Evolutionary conservation across 1,140 invertebrate species (phyloP).

Genomic region (Dufourea novaeangliae): DNA sequence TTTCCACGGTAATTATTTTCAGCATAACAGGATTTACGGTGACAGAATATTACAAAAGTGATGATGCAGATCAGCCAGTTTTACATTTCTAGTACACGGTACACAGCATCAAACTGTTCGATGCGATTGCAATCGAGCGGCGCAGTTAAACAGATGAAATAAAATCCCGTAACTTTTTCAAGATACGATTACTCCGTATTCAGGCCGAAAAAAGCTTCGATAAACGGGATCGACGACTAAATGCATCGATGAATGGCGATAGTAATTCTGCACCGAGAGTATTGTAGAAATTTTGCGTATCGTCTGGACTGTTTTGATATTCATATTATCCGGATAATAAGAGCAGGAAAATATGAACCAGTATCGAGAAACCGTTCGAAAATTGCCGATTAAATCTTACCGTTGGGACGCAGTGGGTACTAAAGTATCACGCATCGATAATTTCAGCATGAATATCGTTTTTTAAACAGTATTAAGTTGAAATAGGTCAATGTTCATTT

Average conservation of each 20-base stretch:
- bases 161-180: background rate
- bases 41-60: no score
- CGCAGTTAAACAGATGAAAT: background rate
- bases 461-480: no score
- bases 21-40: no score
- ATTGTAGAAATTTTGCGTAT: background rate
- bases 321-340: background rate
- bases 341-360: background rate
- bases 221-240: constrained; percentile 15
- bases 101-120: background rate
- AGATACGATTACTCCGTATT: constrained; percentile 10
- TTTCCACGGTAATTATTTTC: no score
- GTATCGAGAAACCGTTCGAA: no score
- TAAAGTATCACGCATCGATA: no score
- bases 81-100: background rate
- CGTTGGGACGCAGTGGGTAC: no score
- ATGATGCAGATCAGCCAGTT: no score
- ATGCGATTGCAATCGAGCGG: background rate
- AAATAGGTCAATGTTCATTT: no score
- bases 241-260: constrained; percentile 7
- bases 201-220: constrained; percentile 4
- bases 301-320: background rate
- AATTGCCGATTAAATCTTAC: no score
- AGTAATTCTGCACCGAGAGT: background rate
- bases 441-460: no score